Evolutionary conservation across 2,888 invertebrate species (phyloP).

Genomic region (Unio delphinus): DNA sequence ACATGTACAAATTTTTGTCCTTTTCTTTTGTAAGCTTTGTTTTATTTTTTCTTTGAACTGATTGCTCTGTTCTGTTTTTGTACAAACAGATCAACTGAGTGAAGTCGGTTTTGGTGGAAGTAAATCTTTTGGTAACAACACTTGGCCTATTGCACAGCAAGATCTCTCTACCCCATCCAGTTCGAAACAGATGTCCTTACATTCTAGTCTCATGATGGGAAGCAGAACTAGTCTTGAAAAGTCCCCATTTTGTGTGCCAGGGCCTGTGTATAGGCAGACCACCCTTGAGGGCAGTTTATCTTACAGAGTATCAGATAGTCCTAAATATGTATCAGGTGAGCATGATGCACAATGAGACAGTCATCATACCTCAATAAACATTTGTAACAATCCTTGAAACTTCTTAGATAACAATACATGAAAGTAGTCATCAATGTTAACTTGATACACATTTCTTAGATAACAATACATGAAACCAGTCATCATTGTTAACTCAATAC

Average conservation of each 20-base stretch:
- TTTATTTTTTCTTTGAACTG: not conserved
- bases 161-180: not conserved
- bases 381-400: too few relatives aligned
- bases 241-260: slow-evolving; percentile 26
- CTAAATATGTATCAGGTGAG: slow-evolving; percentile 37
- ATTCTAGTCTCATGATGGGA: slow-evolving; percentile 9
- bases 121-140: slow-evolving; percentile 5
- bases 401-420: too few relatives aligned
- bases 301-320: slow-evolving; percentile 44
- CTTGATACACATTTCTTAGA: too few relatives aligned
- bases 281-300: slow-evolving; percentile 37
- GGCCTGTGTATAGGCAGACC: slow-evolving; percentile 29
- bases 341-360: too few relatives aligned
- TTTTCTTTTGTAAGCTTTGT: too few relatives aligned
- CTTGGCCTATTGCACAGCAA: slow-evolving; percentile 5
- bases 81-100: slow-evolving; percentile 7
- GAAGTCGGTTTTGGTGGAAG: too few relatives aligned
- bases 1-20: too few relatives aligned
- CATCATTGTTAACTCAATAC: too few relatives aligned
- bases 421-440: too few relatives aligned
- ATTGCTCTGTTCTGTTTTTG: slow-evolving; percentile 6
- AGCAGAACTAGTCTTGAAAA: not conserved
- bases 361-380: too few relatives aligned
- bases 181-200: not conserved
- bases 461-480: too few relatives aligned